phyloP scores from a whole-genome alignment of 2,113 vertebrate genomes.

The Oenanthe melanoleuca region DNA sequence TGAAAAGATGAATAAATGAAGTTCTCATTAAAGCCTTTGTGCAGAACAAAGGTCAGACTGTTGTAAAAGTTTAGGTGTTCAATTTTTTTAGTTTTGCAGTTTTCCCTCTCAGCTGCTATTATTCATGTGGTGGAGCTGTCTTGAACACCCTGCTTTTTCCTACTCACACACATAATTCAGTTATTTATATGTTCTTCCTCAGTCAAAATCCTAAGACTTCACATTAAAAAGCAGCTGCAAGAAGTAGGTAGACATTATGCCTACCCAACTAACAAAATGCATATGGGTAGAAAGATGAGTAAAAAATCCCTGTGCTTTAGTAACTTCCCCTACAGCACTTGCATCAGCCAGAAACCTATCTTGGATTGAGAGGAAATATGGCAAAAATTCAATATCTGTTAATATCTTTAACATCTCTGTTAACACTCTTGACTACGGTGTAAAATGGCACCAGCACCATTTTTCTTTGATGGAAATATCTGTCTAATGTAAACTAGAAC shows the following conservation, averaged over 20 bases:
- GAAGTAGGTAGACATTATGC: background rate
- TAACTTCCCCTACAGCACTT: background rate
- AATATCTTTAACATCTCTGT: background rate
- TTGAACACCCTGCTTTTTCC: background rate
- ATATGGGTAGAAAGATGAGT: background rate
- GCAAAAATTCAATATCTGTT: background rate
- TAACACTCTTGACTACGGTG: background rate
- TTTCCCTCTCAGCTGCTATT: background rate
- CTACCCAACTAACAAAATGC: background rate
- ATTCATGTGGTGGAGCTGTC: background rate
- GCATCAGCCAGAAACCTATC: background rate
- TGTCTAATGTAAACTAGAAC: background rate
- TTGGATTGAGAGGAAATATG: background rate
- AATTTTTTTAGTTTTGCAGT: background rate
- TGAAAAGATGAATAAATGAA: slow-evolving; percentile 52
- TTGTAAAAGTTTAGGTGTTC: background rate
- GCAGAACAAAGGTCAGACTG: background rate
- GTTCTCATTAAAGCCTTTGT: background rate
- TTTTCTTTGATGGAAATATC: slow-evolving; percentile 13
- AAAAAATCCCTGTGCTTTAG: background rate
- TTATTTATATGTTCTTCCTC: background rate
- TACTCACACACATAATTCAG: background rate
- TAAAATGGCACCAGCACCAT: background rate
- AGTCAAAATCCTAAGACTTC: background rate
- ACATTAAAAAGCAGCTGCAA: background rate